These are phyloP conservation scores for Crotalus helleri DNA, from an alignment of 2,113 vertebrate species.

Conservation along the genomic window DNA sequence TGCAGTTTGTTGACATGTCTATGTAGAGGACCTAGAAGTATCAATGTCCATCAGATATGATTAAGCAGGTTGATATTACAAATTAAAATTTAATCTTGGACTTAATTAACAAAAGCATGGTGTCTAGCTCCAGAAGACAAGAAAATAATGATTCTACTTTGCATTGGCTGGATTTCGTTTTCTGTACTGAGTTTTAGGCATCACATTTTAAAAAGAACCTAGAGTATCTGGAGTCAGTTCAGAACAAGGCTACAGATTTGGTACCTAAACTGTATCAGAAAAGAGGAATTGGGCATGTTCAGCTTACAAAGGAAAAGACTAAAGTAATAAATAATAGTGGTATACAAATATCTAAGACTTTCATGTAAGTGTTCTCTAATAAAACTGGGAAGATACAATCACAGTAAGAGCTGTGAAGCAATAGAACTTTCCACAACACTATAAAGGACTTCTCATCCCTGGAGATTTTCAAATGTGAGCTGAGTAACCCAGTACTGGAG, in stretches of 20 bases:
- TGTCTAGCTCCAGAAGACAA: neutral
- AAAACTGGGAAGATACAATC: neutral
- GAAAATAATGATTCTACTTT: neutral
- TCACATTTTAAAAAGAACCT: neutral
- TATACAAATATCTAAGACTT: neutral
- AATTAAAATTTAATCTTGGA: neutral
- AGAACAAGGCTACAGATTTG: neutral
- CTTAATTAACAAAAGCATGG: neutral
- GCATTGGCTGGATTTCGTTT: neutral
- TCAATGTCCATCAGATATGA: neutral
- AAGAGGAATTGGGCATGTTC: neutral
- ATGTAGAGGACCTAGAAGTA: neutral
- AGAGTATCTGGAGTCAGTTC: neutral
- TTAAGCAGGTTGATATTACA: neutral
- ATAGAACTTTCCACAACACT: neutral
- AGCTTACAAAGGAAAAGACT: neutral
- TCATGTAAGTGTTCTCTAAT: neutral
- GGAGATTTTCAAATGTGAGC: neutral
- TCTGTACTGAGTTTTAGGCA: neutral
- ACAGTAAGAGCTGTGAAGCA: neutral
- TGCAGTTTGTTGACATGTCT: neutral
- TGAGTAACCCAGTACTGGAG: neutral
- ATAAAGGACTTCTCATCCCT: neutral
- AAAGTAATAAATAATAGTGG: neutral
- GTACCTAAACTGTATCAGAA: neutral